Evolutionary conservation across 1,140 invertebrate genomes (phyloP).

Genomic region (Globodera rostochiensis): DNA sequence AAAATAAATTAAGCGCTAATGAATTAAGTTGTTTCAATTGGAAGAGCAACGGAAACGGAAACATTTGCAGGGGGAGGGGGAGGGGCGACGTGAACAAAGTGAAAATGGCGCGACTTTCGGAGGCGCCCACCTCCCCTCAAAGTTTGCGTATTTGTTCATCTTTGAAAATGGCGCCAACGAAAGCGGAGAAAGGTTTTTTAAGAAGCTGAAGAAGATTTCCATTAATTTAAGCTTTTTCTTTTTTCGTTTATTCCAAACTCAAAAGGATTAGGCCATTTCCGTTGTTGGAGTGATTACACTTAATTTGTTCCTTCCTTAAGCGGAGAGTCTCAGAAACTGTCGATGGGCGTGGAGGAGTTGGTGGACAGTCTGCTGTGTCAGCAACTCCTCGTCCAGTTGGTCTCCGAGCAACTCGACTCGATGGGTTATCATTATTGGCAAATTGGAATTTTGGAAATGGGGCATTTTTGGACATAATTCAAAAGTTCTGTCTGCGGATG

Average conservation of each 20-base stretch:
- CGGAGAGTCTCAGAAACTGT: slow-evolving; percentile 15
- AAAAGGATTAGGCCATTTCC: no score
- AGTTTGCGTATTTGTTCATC: slow-evolving; percentile 29
- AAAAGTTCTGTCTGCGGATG: no score
- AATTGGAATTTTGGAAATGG: no score
- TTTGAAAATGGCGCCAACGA: slow-evolving; percentile 6
- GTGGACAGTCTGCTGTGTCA: slow-evolving; percentile 29
- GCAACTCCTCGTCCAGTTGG: slow-evolving; percentile 19
- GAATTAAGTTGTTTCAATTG: background rate
- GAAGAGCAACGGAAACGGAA: background rate
- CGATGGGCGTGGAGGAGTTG: slow-evolving; percentile 23
- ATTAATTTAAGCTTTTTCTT: no score
- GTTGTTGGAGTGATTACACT: no score
- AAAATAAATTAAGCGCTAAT: background rate
- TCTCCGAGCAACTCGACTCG: slow-evolving; percentile 8
- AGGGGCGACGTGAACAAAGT: background rate
- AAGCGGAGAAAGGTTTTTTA: background rate
- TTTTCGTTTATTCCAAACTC: no score
- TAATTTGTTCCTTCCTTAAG: background rate
- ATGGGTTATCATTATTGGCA: background rate
- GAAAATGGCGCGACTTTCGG: background rate
- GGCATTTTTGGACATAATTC: no score
- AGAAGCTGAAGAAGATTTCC: no score
- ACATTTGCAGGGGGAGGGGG: background rate
- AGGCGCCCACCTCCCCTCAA: slow-evolving; percentile 20